Evolutionary conservation across 2,888 invertebrate genomes (phyloP), one percentile per base, ranked within the genome.

Genomic region (Pterobdella sp.): DNA sequence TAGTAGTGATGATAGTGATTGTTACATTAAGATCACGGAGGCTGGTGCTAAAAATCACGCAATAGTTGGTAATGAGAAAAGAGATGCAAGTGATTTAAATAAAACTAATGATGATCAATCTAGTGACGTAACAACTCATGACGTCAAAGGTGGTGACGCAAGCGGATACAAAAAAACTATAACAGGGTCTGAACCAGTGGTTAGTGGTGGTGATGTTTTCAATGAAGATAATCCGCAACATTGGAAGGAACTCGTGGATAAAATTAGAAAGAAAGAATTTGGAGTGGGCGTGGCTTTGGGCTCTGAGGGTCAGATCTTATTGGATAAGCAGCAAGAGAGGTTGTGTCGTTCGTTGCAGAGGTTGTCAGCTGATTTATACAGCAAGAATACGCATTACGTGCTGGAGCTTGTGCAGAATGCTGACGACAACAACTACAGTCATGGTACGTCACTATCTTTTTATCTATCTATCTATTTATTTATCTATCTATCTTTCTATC

Each of bases 361-460:
- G 26, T 75, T 79, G 22, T 78, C 78, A 7, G 74, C 73, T 35
- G 79, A 80, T 36, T 74, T 79, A 32, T 78, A 79, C 76, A 76
- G 81, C 77, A 82, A 81, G 72, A 82, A 83, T 74, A 82, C 82
- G 3, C 84, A 84, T 78, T 84, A 84, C 79, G 81, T 84, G 22
- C 78, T 83, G 52, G 84, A 84, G 77, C 77, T 84, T 70, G 79
- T 80, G 22, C 84, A 84, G 79, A 84, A 84, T 78, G 84, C 84
- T 32, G 84, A 84, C 68, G 84, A 84, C 77, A 84, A 84, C 75
- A 72, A 75, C 71, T 84, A 84, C 78, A 76, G 78, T n/a, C 60
- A 60, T 22, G 67, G 60, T 56, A 3, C 3, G 60, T 56, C 26
- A 26, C 3, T n/a, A n/a, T n/a, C n/a, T n/a, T n/a, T n/a, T n/a